Percentiles rank a stretch among this genome's conserved stretches.
Conservation (phyloP, 1,140 invertebrate genomes). For the Euura lappo region DNA sequence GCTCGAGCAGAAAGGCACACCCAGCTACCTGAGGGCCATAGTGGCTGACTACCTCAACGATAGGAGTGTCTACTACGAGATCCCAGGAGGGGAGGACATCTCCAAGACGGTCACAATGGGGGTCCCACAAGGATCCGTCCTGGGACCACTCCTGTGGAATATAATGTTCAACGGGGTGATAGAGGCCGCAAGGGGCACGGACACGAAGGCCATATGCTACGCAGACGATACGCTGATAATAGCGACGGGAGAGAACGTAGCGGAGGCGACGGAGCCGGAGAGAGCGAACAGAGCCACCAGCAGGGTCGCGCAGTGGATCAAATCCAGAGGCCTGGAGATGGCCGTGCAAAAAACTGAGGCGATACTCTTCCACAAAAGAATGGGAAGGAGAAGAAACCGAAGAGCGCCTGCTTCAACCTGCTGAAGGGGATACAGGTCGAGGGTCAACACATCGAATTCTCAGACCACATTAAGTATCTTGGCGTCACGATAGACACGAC, state of each 20-base stretch:
- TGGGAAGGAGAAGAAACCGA: neutral
- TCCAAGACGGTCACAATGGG: neutral
- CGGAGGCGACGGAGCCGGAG: slow-evolving; percentile 15
- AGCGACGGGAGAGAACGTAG: slow-evolving; percentile 17
- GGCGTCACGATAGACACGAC: slow-evolving; percentile 14
- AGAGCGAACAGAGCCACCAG: slow-evolving; percentile 16
- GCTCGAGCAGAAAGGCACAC: slow-evolving; percentile 20
- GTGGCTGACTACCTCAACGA: slow-evolving; percentile 26
- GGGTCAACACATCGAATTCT: slow-evolving; percentile 7
- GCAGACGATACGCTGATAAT: slow-evolving; percentile 36
- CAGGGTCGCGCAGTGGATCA: slow-evolving; percentile 21
- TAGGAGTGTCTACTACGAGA: neutral
- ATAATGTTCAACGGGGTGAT: slow-evolving; percentile 38
- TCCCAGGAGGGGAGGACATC: neutral
- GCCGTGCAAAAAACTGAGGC: slow-evolving; percentile 32
- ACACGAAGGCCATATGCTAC: slow-evolving; percentile 24
- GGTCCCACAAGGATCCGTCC: slow-evolving; percentile 35
- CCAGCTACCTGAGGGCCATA: slow-evolving; percentile 21
- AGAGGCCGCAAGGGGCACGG: slow-evolving; percentile 18
- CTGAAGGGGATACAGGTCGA: neutral
- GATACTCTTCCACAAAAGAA: slow-evolving; percentile 22
- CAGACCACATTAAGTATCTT: neutral
- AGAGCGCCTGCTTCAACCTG: no score
- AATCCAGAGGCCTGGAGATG: slow-evolving; percentile 18
- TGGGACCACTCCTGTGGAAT: slow-evolving; percentile 41